Evolutionary conservation across 1,140 invertebrate species (phyloP).

Genomic region (Ostrea edulis): DNA sequence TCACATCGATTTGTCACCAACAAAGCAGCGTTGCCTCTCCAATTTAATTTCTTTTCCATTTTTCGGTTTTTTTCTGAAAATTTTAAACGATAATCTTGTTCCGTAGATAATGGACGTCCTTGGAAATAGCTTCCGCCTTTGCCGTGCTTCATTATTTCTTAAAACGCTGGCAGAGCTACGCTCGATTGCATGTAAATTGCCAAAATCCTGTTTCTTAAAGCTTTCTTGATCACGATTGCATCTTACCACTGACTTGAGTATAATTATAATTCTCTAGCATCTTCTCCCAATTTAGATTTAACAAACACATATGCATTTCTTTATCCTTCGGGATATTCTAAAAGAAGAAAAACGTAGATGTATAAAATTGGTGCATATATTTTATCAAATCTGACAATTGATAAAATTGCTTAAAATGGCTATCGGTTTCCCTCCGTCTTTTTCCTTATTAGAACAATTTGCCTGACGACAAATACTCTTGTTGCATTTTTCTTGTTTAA

Average conservation of each 20-base stretch:
- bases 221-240: neutral
- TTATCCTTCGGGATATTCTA: neutral
- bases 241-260: neutral
- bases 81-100: constrained; percentile 17
- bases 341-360: too few species aligned
- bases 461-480: neutral
- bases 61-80: neutral
- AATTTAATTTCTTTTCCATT: constrained; percentile 15
- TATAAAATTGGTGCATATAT: too few species aligned
- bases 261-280: neutral
- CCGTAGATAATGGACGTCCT: neutral
- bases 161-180: neutral
- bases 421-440: neutral
- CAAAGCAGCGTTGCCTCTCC: neutral
- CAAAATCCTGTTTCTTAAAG: constrained; percentile 18
- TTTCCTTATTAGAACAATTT: neutral
- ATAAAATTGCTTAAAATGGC: too few species aligned
- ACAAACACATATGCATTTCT: neutral
- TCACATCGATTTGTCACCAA: neutral
- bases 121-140: neutral
- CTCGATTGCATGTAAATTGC: constrained; percentile 21
- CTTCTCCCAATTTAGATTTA: neutral
- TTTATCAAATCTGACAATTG: too few species aligned
- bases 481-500: neutral
- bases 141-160: constrained; percentile 15